Conservation (phyloP, 2,113 vertebrate genomes). For the Dasyurus viverrinus region DNA sequence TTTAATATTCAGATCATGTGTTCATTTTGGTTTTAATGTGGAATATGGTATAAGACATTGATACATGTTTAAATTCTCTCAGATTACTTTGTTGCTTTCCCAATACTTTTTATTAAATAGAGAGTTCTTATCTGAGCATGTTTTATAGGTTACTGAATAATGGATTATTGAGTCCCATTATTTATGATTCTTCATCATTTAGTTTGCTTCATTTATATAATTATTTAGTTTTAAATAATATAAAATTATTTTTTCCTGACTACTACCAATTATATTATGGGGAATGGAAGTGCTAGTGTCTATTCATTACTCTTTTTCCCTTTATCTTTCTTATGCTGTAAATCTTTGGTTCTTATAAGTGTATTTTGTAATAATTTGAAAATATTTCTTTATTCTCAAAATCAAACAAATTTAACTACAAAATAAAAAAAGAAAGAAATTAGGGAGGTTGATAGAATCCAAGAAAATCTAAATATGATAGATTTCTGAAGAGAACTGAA, state of each 20-base stretch:
- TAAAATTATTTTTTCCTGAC: background rate
- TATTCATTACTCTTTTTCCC: background rate
- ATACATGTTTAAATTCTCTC: background rate
- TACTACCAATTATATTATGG: background rate
- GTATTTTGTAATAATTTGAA: background rate
- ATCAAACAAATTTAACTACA: too few relatives aligned
- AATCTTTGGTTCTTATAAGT: background rate
- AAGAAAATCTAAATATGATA: too few relatives aligned
- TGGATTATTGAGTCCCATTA: background rate
- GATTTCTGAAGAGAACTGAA: too few relatives aligned
- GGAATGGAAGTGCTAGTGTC: background rate
- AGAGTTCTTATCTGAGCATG: background rate
- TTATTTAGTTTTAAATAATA: background rate
- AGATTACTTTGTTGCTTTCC: background rate
- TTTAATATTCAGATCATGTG: background rate
- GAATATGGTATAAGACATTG: background rate
- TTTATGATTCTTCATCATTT: background rate
- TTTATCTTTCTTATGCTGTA: background rate
- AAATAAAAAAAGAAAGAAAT: too few relatives aligned
- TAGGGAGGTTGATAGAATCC: too few relatives aligned
- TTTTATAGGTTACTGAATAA: background rate
- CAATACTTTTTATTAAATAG: background rate
- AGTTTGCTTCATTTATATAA: background rate
- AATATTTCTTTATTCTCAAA: background rate
- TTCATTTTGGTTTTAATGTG: background rate